Evolutionary conservation across 2,797 vertebrate species (phyloP), one percentile per base, ranked within the genome.

Genomic region (Semaprochilodus insignis): DNA sequence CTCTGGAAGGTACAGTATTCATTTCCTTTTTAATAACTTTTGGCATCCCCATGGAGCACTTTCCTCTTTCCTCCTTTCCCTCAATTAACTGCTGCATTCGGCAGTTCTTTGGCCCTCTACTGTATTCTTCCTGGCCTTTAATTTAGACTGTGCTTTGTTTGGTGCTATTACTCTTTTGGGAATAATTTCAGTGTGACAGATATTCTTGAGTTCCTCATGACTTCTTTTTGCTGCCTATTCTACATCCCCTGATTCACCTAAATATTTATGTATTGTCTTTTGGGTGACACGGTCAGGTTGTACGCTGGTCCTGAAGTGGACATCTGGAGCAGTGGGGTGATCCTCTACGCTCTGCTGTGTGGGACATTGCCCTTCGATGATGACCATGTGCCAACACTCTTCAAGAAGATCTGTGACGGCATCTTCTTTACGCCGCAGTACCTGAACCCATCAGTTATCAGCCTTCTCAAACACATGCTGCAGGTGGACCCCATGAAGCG

Each of bases 401-500:
- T 99, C 90, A 99, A 99, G 95, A 99, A 99, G 95, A 99, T 99
- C 93, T 99, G 98, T 72, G 98, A 99, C 78, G 98, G 98, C 79
- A 98, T 99, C 85, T 99, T 99, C 92, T 99, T 99, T 92, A 99
- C 97, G 0, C 98, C 98, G 36, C 97, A 97, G 89, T 99, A 99
- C 90, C 94, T 99, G 89, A 98, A 99, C 90, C 95, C 97, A 0
- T 92, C 97, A 17, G 98, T 99, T 69, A 96, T 95, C 87, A 96
- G 95, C 93, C 97, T 99, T 88, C 90, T 99, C 71, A 99, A 99
- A 73, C 97, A 99, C 90, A 99, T 99, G 98, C 94, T 99, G 84
- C 97, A 97, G 90, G 98, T 99, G 78, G 98, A 99, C 92, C 98
- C 98, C 69, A 99, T 99, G 98, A 99, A 99, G 91, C 97, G 98